phyloP scores from a whole-genome alignment of 2,888 invertebrate genomes.

The Thereva unica region DNA sequence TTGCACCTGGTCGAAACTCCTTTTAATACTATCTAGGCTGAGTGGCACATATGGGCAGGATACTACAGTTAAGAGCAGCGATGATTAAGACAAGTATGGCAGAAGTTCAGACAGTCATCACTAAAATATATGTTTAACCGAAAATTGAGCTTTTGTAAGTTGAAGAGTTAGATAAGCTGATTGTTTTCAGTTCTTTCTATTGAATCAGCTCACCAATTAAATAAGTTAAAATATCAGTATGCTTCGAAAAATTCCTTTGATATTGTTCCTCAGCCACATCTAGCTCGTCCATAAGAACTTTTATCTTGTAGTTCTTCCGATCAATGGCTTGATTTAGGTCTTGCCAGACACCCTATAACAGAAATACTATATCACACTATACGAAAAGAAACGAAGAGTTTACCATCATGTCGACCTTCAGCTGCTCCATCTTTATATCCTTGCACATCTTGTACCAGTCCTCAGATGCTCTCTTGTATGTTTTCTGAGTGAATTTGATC shows the following conservation, averaged over 20 bases:
- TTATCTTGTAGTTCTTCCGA: conserved; percentile 50
- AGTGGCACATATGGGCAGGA: no score
- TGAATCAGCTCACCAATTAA: conserved; percentile 43
- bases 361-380: not conserved
- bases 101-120: no score
- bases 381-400: not conserved
- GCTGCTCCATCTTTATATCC: conserved; percentile 32
- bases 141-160: not conserved
- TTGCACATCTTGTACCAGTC: conserved; percentile 37
- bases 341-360: conserved; percentile 9
- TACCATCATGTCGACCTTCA: conserved; percentile 34
- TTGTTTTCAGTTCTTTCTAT: not conserved
- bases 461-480: conserved; percentile 26
- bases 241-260: conserved; percentile 45
- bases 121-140: no score
- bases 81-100: no score
- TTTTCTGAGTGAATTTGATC: conserved; percentile 34
- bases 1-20: no score
- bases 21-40: no score
- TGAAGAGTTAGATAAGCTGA: not conserved
- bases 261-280: conserved; percentile 49
- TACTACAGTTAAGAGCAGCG: no score
- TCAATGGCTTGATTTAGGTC: conserved; percentile 42
- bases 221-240: conserved; percentile 50
- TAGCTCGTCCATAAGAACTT: conserved; percentile 47